Base-by-base conservation (phyloP, 1,140 invertebrate genomes). In the Lucilia cuprina region DNA sequence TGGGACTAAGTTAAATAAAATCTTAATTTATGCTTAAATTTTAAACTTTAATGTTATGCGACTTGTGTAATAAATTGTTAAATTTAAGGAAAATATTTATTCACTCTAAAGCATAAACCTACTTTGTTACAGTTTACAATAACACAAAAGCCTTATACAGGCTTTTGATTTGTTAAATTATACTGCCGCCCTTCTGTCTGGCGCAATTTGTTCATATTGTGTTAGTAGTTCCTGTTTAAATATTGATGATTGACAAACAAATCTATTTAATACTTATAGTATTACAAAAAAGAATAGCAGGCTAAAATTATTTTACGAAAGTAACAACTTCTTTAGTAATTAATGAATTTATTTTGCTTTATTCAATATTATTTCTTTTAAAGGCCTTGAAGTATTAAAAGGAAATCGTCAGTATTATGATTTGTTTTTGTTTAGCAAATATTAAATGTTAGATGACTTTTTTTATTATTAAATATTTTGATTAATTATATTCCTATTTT, bases 391-490 rank as follows among this genome's bases (percentile, higher is more conserved):
- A 60, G 7, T 60, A 60, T 14, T 55, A 10, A 55, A 30, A 55
- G 12, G 14, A 60, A 60, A 14, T 60, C 14, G 55, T 60, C 14
- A n/a, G 14, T 60, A 17, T 60, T 41, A 41, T 0, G 5, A 10
- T 60, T n/a, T 60, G 55, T 60, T 60, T n/a, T 60, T 60, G 55
- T n/a, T n/a, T 60, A n/a, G n/a, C 55, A 60, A 60, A 60, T 60
- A 7, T n/a, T 60, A n/a, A 14, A 60, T 60, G 55, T 60, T 17
- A 17, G 55, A n/a, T 60, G 14, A n/a, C 5, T 60, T 17, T 60
- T 60, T 60, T 60, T 60, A n/a, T 60, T 60, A 60, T 60, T 60
- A 60, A 60, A 60, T 60, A 60, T 60, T 60, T n/a, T 60, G 55
- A 60, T 60, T 60, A 60, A 60, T 60, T 60, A 60, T 60, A 17